Conservation (phyloP, 2,888 invertebrate genomes). For the Copidosoma aretas region DNA sequence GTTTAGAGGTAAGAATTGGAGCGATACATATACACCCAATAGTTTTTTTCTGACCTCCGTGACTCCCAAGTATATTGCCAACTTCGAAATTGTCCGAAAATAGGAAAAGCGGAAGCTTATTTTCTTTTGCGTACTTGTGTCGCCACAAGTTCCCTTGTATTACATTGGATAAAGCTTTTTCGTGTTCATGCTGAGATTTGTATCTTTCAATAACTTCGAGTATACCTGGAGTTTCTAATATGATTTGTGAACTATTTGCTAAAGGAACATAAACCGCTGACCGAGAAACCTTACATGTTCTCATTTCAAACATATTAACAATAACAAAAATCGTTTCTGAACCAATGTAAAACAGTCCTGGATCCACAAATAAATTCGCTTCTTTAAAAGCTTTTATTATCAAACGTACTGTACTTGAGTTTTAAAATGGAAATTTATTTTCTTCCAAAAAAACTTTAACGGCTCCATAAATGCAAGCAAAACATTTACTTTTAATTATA, state of each 20-base stretch:
- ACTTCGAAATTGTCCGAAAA: background rate
- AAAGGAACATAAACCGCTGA: too few relatives aligned
- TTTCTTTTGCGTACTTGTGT: background rate
- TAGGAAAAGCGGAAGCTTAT: background rate
- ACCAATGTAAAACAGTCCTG: background rate
- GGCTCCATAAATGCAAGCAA: background rate
- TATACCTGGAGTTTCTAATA: too few relatives aligned
- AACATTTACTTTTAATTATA: too few relatives aligned
- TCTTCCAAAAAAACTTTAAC: background rate
- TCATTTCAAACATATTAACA: background rate
- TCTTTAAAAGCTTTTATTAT: background rate
- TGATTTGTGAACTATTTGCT: background rate
- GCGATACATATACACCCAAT: constrained; percentile 1
- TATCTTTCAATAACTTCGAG: too few relatives aligned
- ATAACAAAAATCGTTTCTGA: background rate
- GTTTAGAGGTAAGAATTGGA: background rate
- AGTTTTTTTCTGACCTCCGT: constrained; percentile 5
- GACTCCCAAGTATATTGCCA: background rate
- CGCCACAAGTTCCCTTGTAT: background rate
- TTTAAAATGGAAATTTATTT: background rate
- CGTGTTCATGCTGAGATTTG: background rate
- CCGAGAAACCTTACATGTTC: background rate
- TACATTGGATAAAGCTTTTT: background rate
- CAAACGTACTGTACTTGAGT: background rate
- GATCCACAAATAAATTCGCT: background rate